Evolutionary conservation across 2,113 vertebrate species (phyloP), one percentile per base, ranked within the genome.

Genomic region (Burhinus bistriatus): DNA sequence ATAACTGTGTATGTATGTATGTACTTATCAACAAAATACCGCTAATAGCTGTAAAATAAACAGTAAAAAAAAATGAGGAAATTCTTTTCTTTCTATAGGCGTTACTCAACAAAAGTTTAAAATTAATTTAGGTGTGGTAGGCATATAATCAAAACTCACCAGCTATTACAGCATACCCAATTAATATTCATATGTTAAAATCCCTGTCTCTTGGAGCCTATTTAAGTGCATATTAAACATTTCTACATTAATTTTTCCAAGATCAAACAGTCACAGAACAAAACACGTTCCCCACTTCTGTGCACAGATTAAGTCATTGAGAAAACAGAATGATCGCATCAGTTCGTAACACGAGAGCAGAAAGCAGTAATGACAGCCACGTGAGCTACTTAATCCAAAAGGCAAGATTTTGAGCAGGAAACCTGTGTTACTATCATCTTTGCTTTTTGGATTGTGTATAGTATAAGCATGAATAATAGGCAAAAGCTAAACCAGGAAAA

Each of bases 321-420:
- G 86, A 81, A 32, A 75, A 76, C 52, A 70, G 4, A 89, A 86
- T 3, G 58, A 8, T 78, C 13, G 61, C 36, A 22, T 36, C n/a
- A 30, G 92, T 32, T 30, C 40, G 91, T 7, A 59, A 72, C 52
- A 95, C 58, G 91, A 96, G 95, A 96, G 95, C 87, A 89, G 77
- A 76, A 94, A 96, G 97, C 98, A 94, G 97, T 82, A 91, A 83
- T 93, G 94, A 94, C 97, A 96, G 95, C 94, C 96, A 96, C 21
- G 90, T 61, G 91, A 96, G 86, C 95, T 90, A 77, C 25, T 32
- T 51, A 76, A 90, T 98, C 98, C 98, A 97, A 94, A 97, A 97
- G 98, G 96, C 97, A 98, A 97, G 91, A 93, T 61, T 80, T 12
- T 15, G 64, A 80, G 92, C 45, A 71, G 75, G 65, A 34, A 78